A percentile compares a stretch with the other conserved stretches of the same genome.
phyloP scores from a whole-genome alignment of 2,113 vertebrate genomes.

The Catharus minimus region DNA sequence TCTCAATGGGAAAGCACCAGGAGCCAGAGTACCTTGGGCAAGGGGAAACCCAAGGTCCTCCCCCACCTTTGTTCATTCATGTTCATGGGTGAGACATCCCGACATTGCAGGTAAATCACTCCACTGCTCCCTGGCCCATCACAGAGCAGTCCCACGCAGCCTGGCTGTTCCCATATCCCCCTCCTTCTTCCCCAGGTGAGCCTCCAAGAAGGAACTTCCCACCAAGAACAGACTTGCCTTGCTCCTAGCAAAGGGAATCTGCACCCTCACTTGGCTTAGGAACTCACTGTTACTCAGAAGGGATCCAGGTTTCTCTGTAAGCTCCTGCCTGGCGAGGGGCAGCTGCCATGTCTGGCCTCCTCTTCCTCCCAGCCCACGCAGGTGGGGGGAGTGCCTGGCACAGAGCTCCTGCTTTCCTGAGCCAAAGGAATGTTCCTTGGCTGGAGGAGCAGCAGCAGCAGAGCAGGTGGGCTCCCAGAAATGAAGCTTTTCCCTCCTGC shows the following conservation, averaged over 20 bases:
- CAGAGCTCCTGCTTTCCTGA: slow-evolving; percentile 24
- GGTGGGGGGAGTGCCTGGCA: background rate
- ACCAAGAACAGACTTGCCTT: slow-evolving; percentile 59
- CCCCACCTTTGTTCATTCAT: background rate
- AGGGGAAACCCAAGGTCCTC: background rate
- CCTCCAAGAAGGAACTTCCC: background rate
- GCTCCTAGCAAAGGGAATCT: background rate
- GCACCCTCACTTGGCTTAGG: background rate
- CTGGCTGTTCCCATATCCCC: background rate
- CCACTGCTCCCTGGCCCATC: background rate
- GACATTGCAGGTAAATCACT: background rate
- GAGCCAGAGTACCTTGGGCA: background rate
- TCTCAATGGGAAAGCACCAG: background rate
- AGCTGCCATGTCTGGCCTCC: slow-evolving; percentile 22
- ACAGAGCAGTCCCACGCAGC: background rate
- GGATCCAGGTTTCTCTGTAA: slow-evolving; percentile 3
- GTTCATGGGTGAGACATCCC: rapidly evolving
- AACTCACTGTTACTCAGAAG: slow-evolving; percentile 13
- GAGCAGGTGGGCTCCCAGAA: slow-evolving; percentile 14
- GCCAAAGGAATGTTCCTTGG: slow-evolving; percentile 47
- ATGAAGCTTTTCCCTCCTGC: background rate
- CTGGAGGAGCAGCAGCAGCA: background rate
- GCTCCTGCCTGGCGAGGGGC: background rate
- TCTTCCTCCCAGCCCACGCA: slow-evolving; percentile 16
- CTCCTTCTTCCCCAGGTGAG: slow-evolving; percentile 6